Percentiles rank a stretch among this genome's conserved stretches.
phyloP scores from a whole-genome alignment of 2,113 vertebrate species.

The Burhinus oedicnemus region DNA sequence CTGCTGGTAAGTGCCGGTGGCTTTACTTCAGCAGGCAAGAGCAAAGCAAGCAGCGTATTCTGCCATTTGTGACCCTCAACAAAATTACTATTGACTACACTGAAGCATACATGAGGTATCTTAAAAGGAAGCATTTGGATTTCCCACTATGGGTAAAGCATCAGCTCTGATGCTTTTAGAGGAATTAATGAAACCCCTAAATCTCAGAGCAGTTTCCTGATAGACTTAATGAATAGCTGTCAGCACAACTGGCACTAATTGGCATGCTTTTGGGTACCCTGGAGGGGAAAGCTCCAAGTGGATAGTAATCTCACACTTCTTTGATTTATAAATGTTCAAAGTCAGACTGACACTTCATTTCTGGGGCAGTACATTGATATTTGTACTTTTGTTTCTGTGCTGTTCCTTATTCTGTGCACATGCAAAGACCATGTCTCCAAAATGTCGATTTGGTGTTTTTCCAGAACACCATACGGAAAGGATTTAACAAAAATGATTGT shows the following conservation, averaged over 20 bases:
- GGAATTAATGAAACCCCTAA: conserved; percentile 24
- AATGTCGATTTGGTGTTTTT: not conserved
- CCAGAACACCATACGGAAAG: not conserved
- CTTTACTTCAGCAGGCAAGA: not conserved
- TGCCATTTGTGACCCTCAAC: not conserved
- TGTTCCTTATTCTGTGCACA: not conserved
- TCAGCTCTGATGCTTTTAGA: conserved; percentile 7
- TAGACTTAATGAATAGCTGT: conserved; percentile 47
- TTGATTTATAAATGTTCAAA: conserved; percentile 41
- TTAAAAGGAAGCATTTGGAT: not conserved
- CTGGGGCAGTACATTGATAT: not conserved
- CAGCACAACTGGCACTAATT: conserved; percentile 47
- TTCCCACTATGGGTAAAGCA: not conserved
- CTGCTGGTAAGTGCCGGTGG: not conserved
- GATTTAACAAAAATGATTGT: not conserved
- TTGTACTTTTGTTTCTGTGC: not conserved
- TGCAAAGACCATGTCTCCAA: not conserved
- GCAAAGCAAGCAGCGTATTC: not conserved
- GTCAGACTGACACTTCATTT: conserved; percentile 21
- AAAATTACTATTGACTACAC: not conserved
- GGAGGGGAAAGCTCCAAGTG: conserved; percentile 2
- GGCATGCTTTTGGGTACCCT: conserved; percentile 9
- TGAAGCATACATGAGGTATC: not conserved
- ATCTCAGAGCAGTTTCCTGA: conserved; percentile 22
- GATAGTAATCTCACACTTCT: conserved; percentile 12